These are phyloP conservation scores for Butastur rufipennis DNA, from an alignment of 2,113 vertebrate species.

Conservation along the genomic window DNA sequence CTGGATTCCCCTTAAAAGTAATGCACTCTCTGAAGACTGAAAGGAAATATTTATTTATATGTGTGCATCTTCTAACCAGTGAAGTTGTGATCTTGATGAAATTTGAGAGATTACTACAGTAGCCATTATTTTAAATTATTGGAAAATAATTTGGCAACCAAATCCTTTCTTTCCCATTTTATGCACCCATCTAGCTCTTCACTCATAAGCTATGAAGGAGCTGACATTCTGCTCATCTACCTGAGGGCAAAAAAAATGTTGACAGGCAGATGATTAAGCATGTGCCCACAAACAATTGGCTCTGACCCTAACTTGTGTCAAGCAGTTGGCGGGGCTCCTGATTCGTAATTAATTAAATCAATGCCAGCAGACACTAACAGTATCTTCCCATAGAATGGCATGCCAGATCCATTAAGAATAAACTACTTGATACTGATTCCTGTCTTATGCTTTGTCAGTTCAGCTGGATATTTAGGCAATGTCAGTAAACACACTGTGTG, in stretches of 20 bases:
- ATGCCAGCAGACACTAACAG: neutral
- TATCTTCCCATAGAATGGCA: neutral
- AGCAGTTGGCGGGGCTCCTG: conserved; percentile 8
- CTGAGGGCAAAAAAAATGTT: neutral
- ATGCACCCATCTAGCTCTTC: neutral
- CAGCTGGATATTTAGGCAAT: neutral
- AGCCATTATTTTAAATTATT: neutral
- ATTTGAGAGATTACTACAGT: neutral
- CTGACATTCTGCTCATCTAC: neutral
- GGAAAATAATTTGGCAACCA: neutral
- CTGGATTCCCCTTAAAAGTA: neutral
- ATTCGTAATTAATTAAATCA: conserved; percentile 53
- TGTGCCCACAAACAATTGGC: neutral
- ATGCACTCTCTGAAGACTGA: neutral
- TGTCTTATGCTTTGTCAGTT: conserved; percentile 11
- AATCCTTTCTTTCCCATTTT: neutral
- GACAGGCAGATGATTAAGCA: neutral
- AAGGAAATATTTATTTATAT: neutral
- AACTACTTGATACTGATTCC: neutral
- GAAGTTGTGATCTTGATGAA: neutral
- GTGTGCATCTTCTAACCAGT: rapidly evolving
- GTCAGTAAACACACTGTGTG: neutral
- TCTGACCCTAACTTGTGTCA: neutral
- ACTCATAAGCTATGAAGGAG: neutral
- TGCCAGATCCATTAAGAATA: conserved; percentile 18